Evolutionary conservation across 2,113 vertebrate species (phyloP), one percentile per base, ranked within the genome.

Genomic region (Galeopterus variegatus): DNA sequence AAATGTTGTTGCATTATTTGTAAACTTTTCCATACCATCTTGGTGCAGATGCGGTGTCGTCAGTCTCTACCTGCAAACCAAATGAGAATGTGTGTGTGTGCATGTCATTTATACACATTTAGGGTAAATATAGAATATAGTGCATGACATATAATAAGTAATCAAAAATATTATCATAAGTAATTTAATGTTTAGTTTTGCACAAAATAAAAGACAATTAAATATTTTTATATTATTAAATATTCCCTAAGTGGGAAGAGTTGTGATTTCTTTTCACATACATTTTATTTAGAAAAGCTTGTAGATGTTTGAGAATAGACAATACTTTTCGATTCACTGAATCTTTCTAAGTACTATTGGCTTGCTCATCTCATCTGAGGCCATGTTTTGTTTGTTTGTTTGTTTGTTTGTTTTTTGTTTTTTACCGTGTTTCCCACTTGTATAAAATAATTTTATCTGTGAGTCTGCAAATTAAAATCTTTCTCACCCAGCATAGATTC

Each of bases 391-490:
- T 41, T 41, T 41, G 41, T 41, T 41, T 41, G 41, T 41, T 41
- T 41, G n/a, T n/a, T n/a, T n/a, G n/a, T 41, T 41, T 41, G 41
- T 41, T 41, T 41, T n/a, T 23, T 26, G n/a, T n/a, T 91, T n/a
- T 23, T 26, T 0, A 85, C 33, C 64, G 33, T 54, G 67, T 69
- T 93, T 93, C 36, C n/a, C 23, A 56, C 81, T 70, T 93, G 85
- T 70, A 86, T 33, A 73, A 81, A 95, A 93, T n/a, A 58, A 62
- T n/a, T 69, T 31, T 70, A 62, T 79, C 83, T 87, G 62, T 86
- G 41, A 41, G 60, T 94, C 77, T 72, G n/a, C 95, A 96, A 96
- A 96, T 95, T 72, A 97, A 88, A 94, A 28, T 93, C 31, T 70
- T 93, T 96, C 91, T 96, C 73, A 67, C 41, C 21, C 84, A 88